Base-by-base conservation (phyloP, 2,888 invertebrate genomes). In the Litoditis marina region DNA sequence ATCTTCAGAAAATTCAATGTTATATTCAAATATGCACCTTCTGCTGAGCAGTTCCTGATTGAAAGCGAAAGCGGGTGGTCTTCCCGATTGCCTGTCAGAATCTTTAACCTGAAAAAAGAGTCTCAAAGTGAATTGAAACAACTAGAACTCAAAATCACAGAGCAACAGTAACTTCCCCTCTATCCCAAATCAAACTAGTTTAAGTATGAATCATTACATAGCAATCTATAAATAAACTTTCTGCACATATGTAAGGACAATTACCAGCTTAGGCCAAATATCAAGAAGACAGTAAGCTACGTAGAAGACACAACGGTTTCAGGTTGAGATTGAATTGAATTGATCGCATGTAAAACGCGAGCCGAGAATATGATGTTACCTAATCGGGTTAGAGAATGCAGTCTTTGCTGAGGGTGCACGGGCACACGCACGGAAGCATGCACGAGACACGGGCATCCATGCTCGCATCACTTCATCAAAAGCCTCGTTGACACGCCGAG, bases 371-470 rank as follows among this genome's bases (percentile, higher is more conserved):
- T 5, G 16, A 16, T 32, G 1, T 19, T n/a, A 58, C 32, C 73
- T 56, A 31, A 69, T 65, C 13, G 47, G 58, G 5, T 60, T 46
- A 4, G 56, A 27, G 46, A 71, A 73, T 1, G 73, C 70, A 4
- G 64, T 63, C 67, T 55, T 64, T 36, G 63, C 71, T 11, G 74
- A 73, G 19, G 69, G 68, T 22, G 67, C 66, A 34, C 70, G 53
- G 6, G 78, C 76, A 19, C 71, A 64, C 22, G 81, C 74, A 6
- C 75, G 65, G 46, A 81, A 68, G 7, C 68, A 68, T 4, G 81
- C 78, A 32, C 63, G 71, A 2, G 80, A 73, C 6, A 81, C 66
- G 0, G 81, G 80, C 54, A 81, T 60, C 81, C 81, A 81, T 11
- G 62, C 53, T 11, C 81, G 62, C 77, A 81, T 79, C 28, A 76